Evolutionary conservation across 1,140 invertebrate genomes (phyloP).

Genomic region (Megalopta genalis): DNA sequence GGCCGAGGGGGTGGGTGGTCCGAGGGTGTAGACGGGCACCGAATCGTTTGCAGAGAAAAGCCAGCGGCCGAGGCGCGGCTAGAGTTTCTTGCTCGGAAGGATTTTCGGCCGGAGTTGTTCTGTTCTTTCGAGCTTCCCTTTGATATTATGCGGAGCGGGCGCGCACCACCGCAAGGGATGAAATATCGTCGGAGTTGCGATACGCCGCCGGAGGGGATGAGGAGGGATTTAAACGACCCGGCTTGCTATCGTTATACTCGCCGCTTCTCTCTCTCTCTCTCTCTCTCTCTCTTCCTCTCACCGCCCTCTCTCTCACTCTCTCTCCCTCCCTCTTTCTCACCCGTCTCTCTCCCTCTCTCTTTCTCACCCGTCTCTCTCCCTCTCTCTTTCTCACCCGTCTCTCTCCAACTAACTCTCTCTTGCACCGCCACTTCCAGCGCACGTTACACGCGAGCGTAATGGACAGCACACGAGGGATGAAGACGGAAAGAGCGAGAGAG

Average conservation of each 20-base stretch:
- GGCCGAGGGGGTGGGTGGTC: background rate
- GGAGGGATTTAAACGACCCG: conserved; percentile 52
- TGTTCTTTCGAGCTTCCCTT: conserved; percentile 34
- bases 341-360: too few relatives aligned
- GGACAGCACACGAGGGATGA: conserved; percentile 11
- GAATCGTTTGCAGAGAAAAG: conserved; percentile 23
- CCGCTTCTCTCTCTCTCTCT: background rate
- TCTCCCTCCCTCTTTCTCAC: too few relatives aligned
- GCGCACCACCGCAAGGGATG: conserved; percentile 21
- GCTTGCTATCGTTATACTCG: conserved; percentile 24
- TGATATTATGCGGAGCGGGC: conserved; percentile 34
- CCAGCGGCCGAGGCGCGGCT: background rate
- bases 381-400: too few relatives aligned
- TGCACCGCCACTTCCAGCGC: background rate
- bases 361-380: too few relatives aligned
- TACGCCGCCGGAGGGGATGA: conserved; percentile 12
- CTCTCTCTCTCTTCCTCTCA: too few relatives aligned
- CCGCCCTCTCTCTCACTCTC: too few relatives aligned
- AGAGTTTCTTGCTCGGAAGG: conserved; percentile 18
- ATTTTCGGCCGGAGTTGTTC: conserved; percentile 29
- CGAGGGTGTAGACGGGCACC: background rate
- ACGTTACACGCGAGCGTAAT: conserved; percentile 38
- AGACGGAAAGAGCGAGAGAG: background rate
- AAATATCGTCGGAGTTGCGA: conserved; percentile 47
- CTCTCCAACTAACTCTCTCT: too few relatives aligned